Evolutionary conservation across 2,113 vertebrate genomes (phyloP), one percentile per base, ranked within the genome.

Genomic region (Atrichornis clamosus): DNA sequence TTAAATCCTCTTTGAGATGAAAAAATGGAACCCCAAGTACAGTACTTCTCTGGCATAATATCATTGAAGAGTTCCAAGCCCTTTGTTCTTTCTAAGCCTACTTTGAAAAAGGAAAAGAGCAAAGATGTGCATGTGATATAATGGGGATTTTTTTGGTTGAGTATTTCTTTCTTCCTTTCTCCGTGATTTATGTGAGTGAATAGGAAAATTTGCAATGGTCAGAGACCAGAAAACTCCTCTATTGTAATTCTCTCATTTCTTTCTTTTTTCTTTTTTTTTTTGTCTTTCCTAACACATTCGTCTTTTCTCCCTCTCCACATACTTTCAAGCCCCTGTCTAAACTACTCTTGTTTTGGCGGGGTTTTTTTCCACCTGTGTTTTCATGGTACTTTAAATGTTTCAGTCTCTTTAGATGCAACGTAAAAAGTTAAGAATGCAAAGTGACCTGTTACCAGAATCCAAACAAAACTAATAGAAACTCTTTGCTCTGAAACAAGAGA

Each of bases 21-120:
- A 96, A 97, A 97, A 98, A 97, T 97, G 96, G 97, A 98, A 97
- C 96, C 97, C 90, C 94, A 92, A 97, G 97, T 96, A 97, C 85
- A 93, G 96, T 95, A 96, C 85, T 97, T 98, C 91, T 94, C 93
- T 76, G 82, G 86, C 82, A 94, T 97, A 97, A 96, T 97, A 95
- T 96, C 95, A 96, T 84, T 97, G 97, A 98, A 96, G 55, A 97
- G 70, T 94, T 98, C 91, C 84, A 95, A 97, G 78, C 59, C 90
- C 93, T 98, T 98, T 98, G 96, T 98, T 97, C 96, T 97, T 97
- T 96, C 88, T 97, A 97, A 97, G 92, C 85, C 82, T 93, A 86
- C 93, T 98, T 97, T 97, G 93, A 97, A 97, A 96, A 92, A 88
- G 55, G 70, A 87, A 91, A 95, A 97, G 96, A 94, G 86, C 78